Evolutionary conservation across 2,113 vertebrate species (phyloP), one percentile per base, ranked within the genome.

Genomic region (Hystrix brachyura): DNA sequence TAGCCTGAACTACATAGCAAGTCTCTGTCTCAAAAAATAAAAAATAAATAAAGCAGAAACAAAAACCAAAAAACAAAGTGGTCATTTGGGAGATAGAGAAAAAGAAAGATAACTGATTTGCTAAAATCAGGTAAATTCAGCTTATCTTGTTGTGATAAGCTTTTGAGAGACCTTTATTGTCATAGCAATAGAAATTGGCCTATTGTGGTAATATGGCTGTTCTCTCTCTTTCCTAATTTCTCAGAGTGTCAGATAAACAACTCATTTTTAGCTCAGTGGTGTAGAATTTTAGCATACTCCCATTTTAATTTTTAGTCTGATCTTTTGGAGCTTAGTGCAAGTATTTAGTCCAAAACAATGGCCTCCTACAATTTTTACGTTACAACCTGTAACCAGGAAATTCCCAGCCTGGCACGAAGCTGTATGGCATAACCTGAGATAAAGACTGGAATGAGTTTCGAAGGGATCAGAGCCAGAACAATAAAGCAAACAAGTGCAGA

Each of bases 381-480:
- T 34, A 48, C 83, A 76, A 10, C 59, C 21, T 0, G 4, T 32
- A 23, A 69, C 32, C 87, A 71, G 55, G 62, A 93, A 94, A 62
- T 94, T 76, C 46, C 79, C 32, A 43, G 34, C 7, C 17, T 67
- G 43, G n/a, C 51, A 5, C 67, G 57, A 82, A 79, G 32, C 55
- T 29, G 43, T 25, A 4, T 23, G 32, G 11, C 51, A 57, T 82
- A 95, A 18, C 13, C 51, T 51, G 11, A 10, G 2, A 82, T 48
- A 38, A 60, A 91, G 48, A 71, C 65, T 65, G 78, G 55, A n/a
- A 10, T 7, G 25, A 89, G 59, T 84, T 92, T 76, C 12, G 3
- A 94, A 92, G 80, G 60, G 8, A 91, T 95, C 53, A 57, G 32
- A 93, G 74, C 34, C 57, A 80, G 60, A 78, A 72, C 19, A 86